These are phyloP conservation scores for Bovichtus variegatus DNA, from an alignment of 2,797 vertebrate species.

Conservation along the genomic window DNA sequence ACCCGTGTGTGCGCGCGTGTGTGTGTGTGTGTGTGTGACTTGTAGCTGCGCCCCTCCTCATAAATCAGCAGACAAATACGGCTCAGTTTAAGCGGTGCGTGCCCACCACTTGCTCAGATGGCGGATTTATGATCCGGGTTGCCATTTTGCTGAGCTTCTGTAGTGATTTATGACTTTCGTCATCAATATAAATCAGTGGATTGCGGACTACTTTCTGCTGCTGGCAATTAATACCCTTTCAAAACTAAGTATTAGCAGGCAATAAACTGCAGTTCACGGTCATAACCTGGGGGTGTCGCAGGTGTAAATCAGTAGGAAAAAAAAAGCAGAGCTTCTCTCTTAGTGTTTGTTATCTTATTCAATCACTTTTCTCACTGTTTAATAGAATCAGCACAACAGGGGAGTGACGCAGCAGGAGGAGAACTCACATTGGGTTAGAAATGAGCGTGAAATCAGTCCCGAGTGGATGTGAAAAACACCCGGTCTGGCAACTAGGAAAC, in stretches of 20 bases:
- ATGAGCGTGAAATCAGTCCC: not conserved
- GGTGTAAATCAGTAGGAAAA: not conserved
- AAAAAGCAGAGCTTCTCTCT: not conserved
- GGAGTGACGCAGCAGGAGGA: fast-evolving
- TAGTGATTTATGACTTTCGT: too few relatives aligned
- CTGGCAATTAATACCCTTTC: not conserved
- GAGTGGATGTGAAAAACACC: not conserved
- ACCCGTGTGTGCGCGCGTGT: not conserved
- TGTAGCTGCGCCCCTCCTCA: slow-evolving; percentile 11
- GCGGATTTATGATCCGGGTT: not conserved
- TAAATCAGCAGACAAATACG: slow-evolving; percentile 18
- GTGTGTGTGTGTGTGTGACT: not conserved
- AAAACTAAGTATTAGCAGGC: not conserved
- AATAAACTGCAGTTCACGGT: not conserved
- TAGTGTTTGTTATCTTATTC: not conserved
- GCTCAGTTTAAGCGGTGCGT: not conserved
- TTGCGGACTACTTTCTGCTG: not conserved
- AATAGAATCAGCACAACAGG: fast-evolving
- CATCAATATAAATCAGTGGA: not conserved
- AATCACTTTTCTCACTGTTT: not conserved
- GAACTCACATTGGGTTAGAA: fast-evolving
- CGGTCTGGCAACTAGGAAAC: slow-evolving; percentile 54
- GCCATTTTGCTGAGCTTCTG: slow-evolving; percentile 13
- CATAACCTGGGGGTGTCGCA: not conserved
- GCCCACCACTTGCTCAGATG: slow-evolving; percentile 20